Percentiles rank a stretch among this genome's conserved stretches.
phyloP scores from a whole-genome alignment of 2,113 vertebrate genomes.

The Procavia capensis region DNA sequence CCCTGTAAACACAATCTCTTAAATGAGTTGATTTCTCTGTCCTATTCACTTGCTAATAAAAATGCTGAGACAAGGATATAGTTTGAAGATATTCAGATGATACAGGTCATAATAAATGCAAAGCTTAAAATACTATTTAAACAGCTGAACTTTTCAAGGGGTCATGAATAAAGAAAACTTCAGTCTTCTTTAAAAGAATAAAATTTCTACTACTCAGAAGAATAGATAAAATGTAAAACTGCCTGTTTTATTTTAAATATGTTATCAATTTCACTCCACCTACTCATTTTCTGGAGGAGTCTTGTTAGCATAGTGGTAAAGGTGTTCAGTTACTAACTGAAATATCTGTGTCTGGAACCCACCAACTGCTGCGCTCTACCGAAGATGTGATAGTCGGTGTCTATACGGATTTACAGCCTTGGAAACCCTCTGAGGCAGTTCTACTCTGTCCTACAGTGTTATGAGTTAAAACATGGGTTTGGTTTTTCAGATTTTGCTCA shows the following conservation, averaged over 20 bases:
- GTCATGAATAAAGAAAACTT: not conserved
- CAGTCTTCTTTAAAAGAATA: not conserved
- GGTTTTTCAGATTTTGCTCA: not conserved
- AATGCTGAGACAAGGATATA: not conserved
- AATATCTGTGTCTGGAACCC: too few relatives aligned
- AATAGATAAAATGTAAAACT: not conserved
- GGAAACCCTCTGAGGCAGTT: too few relatives aligned
- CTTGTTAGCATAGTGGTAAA: too few relatives aligned
- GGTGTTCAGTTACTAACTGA: too few relatives aligned
- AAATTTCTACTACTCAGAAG: not conserved
- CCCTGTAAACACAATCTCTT: conserved; percentile 4
- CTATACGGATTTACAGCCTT: too few relatives aligned
- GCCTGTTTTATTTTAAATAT: not conserved
- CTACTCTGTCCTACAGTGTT: too few relatives aligned
- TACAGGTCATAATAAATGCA: not conserved
- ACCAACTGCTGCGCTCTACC: too few relatives aligned
- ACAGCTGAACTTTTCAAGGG: not conserved
- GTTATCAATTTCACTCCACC: not conserved
- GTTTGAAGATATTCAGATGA: not conserved
- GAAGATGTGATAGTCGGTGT: too few relatives aligned
- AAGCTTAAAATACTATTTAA: conserved; percentile 13
- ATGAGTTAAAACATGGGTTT: too few relatives aligned
- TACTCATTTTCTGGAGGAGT: not conserved
- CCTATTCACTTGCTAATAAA: not conserved
- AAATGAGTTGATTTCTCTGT: not conserved